Evolutionary conservation across 2,888 invertebrate species (phyloP), one percentile per base, ranked within the genome.

Genomic region (Nipponacmea schrenckii): DNA sequence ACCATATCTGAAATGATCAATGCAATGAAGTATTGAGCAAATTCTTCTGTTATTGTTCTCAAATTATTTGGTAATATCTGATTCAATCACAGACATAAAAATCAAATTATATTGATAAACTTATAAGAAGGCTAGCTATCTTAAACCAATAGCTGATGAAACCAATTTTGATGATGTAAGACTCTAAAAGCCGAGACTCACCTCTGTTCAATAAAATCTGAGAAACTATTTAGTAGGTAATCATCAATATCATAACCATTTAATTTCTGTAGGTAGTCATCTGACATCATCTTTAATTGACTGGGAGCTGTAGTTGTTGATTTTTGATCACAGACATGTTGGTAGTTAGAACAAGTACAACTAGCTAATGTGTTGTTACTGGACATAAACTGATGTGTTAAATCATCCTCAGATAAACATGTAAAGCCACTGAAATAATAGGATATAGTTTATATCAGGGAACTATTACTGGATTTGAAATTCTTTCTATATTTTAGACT

Each of bases 191-290:
- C 5, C n/a, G n/a, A 20, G 14, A 50, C 79, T 66, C 67, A 84
- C 77, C 84, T 77, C 62, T 74, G 71, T 24, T 84, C 81, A 27
- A 79, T 74, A 72, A 82, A 83, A 2, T 80, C 75, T n/a, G 78
- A 66, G 64, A 82, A 84, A 48, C 85, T 86, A 20, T 81, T 75
- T 0, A 87, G 73, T 4, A 89, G 77, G 74, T 86, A 89, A 5
- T 81, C 70, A 8, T 81, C 74, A 17, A 85, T 75, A 65, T 84
- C 74, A 14, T 79, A 73, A 24, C 73, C 74, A 14, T 75, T 70
- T n/a, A 87, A 69, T 69, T 87, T 78, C 70, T 84, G 85, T 15
- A 88, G 56, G 14, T 79, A 79, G 62, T 85, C 81, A 7, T 79
- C 78, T 14, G 82, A 80, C 24, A 74, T 75, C 2, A 79, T 80